phyloP scores from a whole-genome alignment of 2,113 vertebrate species.

The Sisor rabdophorus region DNA sequence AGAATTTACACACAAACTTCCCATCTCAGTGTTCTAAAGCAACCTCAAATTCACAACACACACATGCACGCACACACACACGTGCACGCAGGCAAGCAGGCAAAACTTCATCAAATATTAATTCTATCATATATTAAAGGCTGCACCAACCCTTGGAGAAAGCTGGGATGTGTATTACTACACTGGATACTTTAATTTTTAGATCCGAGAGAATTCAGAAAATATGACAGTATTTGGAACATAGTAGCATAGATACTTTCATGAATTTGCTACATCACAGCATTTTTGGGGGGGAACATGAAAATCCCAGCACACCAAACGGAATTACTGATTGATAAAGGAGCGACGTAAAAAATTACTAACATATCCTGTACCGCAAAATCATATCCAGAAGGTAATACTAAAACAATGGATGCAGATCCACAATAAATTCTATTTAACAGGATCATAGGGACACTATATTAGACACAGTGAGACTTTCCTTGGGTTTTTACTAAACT shows the following conservation, averaged over 20 bases:
- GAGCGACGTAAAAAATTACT: not conserved
- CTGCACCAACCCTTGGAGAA: not conserved
- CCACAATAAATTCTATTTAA: not conserved
- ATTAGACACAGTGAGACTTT: not conserved
- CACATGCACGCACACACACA: not conserved
- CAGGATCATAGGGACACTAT: not conserved
- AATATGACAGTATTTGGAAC: too few relatives aligned
- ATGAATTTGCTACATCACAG: too few relatives aligned
- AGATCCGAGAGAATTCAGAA: too few relatives aligned
- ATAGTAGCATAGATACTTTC: too few relatives aligned
- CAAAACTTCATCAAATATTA: not conserved
- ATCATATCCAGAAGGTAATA: too few relatives aligned
- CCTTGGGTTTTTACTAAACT: not conserved
- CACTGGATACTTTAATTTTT: not conserved
- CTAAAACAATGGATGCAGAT: not conserved
- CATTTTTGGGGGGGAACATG: too few relatives aligned
- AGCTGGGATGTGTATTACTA: not conserved
- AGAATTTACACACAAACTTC: not conserved
- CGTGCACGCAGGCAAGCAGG: not conserved
- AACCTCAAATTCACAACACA: not conserved
- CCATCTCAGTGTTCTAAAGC: not conserved
- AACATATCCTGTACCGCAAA: not conserved
- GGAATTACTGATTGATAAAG: too few relatives aligned
- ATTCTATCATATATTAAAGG: not conserved
- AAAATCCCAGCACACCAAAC: too few relatives aligned